Percentiles rank a stretch among this genome's conserved stretches.
Conservation (phyloP, 64 coral and sea anemone species). For the Platygyra sinensis region DNA sequence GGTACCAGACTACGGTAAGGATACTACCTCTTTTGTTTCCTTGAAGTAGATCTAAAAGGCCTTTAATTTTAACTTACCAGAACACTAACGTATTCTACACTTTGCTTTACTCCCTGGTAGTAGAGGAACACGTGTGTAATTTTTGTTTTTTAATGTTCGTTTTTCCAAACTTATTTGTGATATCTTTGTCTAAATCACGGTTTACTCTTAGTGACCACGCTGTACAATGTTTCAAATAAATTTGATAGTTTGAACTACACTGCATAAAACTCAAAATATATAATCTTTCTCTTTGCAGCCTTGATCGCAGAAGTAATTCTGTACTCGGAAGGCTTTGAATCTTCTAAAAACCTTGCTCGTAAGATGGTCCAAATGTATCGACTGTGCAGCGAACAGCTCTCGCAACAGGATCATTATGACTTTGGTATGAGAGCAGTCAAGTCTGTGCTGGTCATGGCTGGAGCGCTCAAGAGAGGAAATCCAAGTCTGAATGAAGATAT, state of each 20-base stretch:
- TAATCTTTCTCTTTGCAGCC: conserved; percentile 41
- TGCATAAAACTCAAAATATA: not conserved
- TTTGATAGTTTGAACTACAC: not conserved
- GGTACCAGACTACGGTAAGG: conserved; percentile 97
- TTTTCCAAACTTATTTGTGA: too few relatives aligned
- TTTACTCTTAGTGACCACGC: too few relatives aligned
- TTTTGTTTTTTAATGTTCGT: too few relatives aligned
- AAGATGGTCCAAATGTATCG: conserved; percentile 99
- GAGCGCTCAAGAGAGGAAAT: conserved; percentile 94
- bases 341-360: conserved; percentile 95
- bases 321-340: conserved; percentile 99
- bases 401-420: conserved; percentile 99
- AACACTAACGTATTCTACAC: too few relatives aligned
- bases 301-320: conserved; percentile 98
- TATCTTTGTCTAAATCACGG: too few relatives aligned
- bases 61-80: too few relatives aligned
- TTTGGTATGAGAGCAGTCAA: conserved; percentile 99
- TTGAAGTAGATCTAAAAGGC: not conserved
- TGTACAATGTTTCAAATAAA: too few relatives aligned
- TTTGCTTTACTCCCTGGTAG: too few relatives aligned
- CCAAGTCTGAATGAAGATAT: conserved; percentile 94
- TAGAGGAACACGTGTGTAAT: too few relatives aligned
- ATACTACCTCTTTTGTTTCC: not conserved
- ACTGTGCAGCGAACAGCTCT: conserved; percentile 94
- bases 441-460: conserved; percentile 98